Base-by-base conservation (phyloP, 2,888 invertebrate species). In the Matsumyia berberina region DNA sequence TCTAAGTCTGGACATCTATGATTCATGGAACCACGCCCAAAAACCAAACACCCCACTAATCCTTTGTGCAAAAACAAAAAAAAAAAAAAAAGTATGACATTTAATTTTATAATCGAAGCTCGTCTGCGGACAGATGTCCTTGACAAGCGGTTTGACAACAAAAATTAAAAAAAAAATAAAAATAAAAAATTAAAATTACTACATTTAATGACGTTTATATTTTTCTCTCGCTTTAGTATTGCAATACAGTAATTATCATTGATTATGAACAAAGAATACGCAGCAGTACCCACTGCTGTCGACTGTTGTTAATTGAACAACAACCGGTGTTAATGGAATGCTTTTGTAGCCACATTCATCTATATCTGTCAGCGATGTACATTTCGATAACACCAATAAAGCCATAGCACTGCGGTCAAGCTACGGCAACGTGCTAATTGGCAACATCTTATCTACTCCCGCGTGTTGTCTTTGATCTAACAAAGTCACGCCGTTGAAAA, bases 131-230 rank as follows among this genome's bases (percentile, higher is more conserved):
- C 9, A 5, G 5, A 31, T 33, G 53, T 53, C 53, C 53, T 53
- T 53, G 31, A 8, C 8, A 53, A 29, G 53, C 1, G 53, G 53
- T 31, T 53, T 53, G n/a, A 53, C 53, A n/a, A 33, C 31, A 31
- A 31, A 5, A 42, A 12, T 0, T 3, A 24, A 1, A 24, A 24
- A 1, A 24, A 24, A 24, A 24, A 24, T 3, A 24, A 24, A 24
- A 24, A 24, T 3, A 24, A 24, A 24, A 24, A 24, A 24, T 1
- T 24, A 24, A 24, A 3, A 24, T 24, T 24, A 24, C 24, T 24
- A 1, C 4, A 3, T 24, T 24, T 24, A 24, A 24, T 3, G 24
- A 24, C 24, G 24, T 24, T 24, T 24, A 24, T 24, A 24, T 24
- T 24, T 24, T 24, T 24, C 4, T 24, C 4, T 24, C 1, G 4